Percentiles rank a stretch among this genome's conserved stretches.
Conservation (phyloP, 2,113 vertebrate genomes). For the Hipposideros armiger region DNA sequence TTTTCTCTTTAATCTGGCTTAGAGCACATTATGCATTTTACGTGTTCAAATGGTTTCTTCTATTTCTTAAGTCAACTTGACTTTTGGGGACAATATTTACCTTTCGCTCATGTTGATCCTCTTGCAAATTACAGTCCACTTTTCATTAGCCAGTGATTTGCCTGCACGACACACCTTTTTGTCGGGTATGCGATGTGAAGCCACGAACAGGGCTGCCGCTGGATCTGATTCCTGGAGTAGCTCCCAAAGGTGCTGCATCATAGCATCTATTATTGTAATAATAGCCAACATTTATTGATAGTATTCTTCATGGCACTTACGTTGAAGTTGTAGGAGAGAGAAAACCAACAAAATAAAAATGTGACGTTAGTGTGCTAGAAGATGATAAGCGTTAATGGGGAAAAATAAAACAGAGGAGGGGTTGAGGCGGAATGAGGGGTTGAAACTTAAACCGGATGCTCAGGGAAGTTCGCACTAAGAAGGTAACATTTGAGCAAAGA, state of each 20-base stretch:
- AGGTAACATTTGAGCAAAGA: neutral
- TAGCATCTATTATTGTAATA: neutral
- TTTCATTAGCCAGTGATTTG: neutral
- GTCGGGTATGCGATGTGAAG: neutral
- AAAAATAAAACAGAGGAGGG: neutral
- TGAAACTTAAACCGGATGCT: neutral
- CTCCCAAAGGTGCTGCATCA: neutral
- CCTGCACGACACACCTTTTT: neutral
- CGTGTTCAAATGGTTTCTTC: neutral
- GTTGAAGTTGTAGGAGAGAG: neutral
- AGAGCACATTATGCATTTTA: neutral
- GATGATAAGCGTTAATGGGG: neutral
- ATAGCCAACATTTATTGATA: neutral
- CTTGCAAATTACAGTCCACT: neutral
- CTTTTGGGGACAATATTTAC: neutral
- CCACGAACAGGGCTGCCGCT: neutral
- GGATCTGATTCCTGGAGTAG: neutral
- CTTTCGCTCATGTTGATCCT: neutral
- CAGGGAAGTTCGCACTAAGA: neutral
- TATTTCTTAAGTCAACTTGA: neutral
- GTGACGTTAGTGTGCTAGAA: neutral
- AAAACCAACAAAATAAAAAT: slow-evolving; percentile 19
- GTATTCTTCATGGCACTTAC: neutral
- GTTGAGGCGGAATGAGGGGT: neutral
- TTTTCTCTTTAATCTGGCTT: neutral